Base-by-base conservation (phyloP, 1,140 invertebrate species). In the Nylanderia fulva region DNA sequence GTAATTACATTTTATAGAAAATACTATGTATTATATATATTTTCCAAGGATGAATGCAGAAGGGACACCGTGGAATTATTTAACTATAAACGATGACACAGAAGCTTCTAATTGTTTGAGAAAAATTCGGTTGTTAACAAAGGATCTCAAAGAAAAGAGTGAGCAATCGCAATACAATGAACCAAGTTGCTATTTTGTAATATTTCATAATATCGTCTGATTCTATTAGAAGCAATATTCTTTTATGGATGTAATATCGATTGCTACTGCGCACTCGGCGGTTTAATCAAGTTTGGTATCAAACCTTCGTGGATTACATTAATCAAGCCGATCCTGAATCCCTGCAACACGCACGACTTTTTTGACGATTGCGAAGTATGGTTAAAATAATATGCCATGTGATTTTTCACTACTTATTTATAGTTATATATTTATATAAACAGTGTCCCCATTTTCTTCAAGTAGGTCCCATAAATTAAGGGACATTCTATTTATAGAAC, bases 201-300 rank as follows among this genome's bases (percentile, higher is more conserved):
- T 54, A n/a, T 18, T 61, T 2, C 8, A 33, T 64, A 64, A 15
- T 48, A 4, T 60, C 2, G 13, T 52, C 24, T 21, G 2, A 15
- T 13, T 27, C 6, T 1, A 60, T 29, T 76, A 95, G 95, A 92
- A 68, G 88, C 63, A 11, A 95, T 97, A 29, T 91, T 97, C 0
- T 95, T 97, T 2, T 96, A 97, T 90, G 96, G 96, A 1, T 93
- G 95, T 52, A 95, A 94, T 84, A 89, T 97, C 27, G 95, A 96
- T 84, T 95, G 95, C 9, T 96, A 96, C 85, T 95, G 94, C 68
- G 96, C 96, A 66, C 89, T 97, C 2, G 93, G 95, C 9, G 96
- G 95, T 1, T 90, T 97, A 2, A 86, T 96, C 0, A 94, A 95
- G 58, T 90, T 95, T 24, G 96, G 96, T 0, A 80, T 97, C 1